Evolutionary conservation across 2,888 invertebrate species (phyloP).

Genomic region (Pyrrhopygopsis socrates): DNA sequence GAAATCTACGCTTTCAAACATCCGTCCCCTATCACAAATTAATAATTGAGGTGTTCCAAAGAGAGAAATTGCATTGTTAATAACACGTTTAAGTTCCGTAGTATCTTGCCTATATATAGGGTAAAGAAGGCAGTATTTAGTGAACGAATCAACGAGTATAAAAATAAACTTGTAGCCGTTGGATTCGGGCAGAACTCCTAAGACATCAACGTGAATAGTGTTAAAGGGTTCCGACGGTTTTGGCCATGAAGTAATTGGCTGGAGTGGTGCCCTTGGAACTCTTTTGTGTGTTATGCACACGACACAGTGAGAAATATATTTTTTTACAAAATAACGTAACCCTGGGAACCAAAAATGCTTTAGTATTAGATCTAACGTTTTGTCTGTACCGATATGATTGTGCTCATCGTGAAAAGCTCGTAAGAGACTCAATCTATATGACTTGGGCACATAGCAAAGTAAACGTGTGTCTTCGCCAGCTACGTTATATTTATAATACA

Average conservation of each 20-base stretch:
- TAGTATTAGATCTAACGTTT: not conserved
- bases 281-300: not conserved
- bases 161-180: not conserved
- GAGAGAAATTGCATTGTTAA: not conserved
- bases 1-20: conserved; percentile 79
- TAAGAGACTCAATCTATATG: not conserved
- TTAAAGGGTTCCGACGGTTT: not conserved
- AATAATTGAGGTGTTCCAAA: not conserved
- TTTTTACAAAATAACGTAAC: not conserved
- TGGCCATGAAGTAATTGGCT: not conserved
- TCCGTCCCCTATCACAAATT: conserved; percentile 73
- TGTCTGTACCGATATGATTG: not conserved
- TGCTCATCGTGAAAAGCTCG: not conserved
- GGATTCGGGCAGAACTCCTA: not conserved
- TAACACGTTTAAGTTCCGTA: not conserved
- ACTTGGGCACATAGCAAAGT: not conserved
- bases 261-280: not conserved
- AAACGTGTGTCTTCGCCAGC: not conserved
- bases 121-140: not conserved
- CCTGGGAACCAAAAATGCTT: not conserved
- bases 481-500: not conserved
- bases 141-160: not conserved
- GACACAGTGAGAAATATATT: not conserved
- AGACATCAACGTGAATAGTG: not conserved
- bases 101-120: not conserved